These are phyloP conservation scores for Cotesia glomerata DNA, from an alignment of 1,140 invertebrate species.

Conservation along the genomic window DNA sequence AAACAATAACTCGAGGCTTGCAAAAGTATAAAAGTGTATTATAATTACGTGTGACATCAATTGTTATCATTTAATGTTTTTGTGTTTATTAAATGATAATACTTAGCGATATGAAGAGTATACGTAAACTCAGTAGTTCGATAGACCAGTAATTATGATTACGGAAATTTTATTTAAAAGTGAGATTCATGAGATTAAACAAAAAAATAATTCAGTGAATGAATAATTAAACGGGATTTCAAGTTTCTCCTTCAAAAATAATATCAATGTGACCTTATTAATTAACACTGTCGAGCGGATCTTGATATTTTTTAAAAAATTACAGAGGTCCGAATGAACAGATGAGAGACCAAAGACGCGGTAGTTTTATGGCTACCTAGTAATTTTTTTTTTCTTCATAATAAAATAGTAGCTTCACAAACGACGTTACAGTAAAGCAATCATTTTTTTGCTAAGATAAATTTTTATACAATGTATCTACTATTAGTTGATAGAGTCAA, in stretches of 20 bases:
- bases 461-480: slow-evolving; percentile 25
- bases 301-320: neutral
- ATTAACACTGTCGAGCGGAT: neutral
- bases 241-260: neutral
- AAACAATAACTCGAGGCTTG: no score
- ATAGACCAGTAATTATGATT: slow-evolving; percentile 16
- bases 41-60: no score
- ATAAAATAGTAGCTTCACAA: neutral
- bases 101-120: neutral
- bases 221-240: neutral
- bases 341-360: slow-evolving; percentile 54
- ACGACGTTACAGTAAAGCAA: slow-evolving; percentile 28
- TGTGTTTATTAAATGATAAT: neutral
- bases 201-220: neutral
- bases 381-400: slow-evolving; percentile 24
- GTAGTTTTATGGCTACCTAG: slow-evolving; percentile 43
- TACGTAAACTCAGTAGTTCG: slow-evolving; percentile 36
- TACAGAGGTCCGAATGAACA: neutral
- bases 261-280: slow-evolving; percentile 1
- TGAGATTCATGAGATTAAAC: neutral
- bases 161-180: neutral
- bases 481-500: neutral
- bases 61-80: neutral
- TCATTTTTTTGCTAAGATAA: slow-evolving; percentile 1
- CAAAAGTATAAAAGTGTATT: no score